These are phyloP conservation scores for Hirudo medicinalis DNA, from an alignment of 1,140 invertebrate species.

Conservation along the genomic window DNA sequence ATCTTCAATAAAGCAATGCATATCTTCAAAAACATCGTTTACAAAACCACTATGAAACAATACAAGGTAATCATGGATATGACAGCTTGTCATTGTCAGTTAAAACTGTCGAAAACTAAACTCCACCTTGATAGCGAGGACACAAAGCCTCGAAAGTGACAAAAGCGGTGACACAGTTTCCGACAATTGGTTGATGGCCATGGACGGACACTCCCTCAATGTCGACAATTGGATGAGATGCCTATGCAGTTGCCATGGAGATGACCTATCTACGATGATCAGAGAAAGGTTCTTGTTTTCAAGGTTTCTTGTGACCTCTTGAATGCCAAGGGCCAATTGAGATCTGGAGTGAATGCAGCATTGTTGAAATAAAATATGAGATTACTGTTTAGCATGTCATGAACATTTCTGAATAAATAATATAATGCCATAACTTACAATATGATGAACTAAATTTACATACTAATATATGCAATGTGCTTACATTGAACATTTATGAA, in stretches of 20 bases:
- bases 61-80: too few relatives aligned
- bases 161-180: constrained; percentile 12
- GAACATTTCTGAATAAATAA: neutral
- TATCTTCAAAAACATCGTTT: too few relatives aligned
- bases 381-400: neutral
- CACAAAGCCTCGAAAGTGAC: constrained; percentile 12
- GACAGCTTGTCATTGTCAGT: too few relatives aligned
- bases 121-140: constrained; percentile 17
- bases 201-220: constrained; percentile 14
- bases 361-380: neutral
- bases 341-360: neutral
- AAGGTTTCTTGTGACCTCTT: constrained; percentile 7
- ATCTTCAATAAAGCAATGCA: too few relatives aligned
- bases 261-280: constrained; percentile 17
- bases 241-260: constrained; percentile 20
- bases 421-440: neutral
- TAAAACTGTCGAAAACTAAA: neutral
- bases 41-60: too few relatives aligned
- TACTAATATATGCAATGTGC: neutral
- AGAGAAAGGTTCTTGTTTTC: constrained; percentile 15
- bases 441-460: neutral
- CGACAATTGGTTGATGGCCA: constrained; percentile 16
- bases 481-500: too few relatives aligned
- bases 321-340: constrained; percentile 13
- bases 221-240: constrained; percentile 19